Evolutionary conservation across 2,113 vertebrate genomes (phyloP).

Genomic region (Zosterops pallidus): DNA sequence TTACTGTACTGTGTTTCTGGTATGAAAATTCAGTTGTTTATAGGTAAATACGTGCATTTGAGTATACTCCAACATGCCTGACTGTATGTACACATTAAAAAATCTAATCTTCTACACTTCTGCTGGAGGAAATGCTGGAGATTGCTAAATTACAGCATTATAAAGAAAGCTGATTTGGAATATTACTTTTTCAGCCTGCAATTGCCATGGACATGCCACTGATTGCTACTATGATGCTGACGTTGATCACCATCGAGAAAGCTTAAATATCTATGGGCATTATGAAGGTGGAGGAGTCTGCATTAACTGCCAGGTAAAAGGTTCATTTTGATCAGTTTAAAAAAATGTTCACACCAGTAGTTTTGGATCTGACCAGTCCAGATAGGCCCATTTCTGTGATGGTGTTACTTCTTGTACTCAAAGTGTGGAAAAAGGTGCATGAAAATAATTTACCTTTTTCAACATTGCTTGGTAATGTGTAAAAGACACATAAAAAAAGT

Average conservation of each 20-base stretch:
- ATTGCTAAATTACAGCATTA: not conserved
- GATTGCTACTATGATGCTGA: slow-evolving; percentile 91
- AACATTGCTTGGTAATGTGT: not conserved
- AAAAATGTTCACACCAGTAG: not conserved
- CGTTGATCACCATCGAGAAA: slow-evolving; percentile 79
- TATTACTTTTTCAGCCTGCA: slow-evolving; percentile 81
- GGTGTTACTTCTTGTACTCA: not conserved
- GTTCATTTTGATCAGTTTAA: not conserved
- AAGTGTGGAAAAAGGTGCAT: not conserved
- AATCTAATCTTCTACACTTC: not conserved
- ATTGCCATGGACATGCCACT: slow-evolving; percentile 88
- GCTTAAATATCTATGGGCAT: slow-evolving; percentile 82
- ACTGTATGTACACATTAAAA: not conserved
- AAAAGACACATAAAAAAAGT: not conserved
- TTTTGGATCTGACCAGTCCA: not conserved
- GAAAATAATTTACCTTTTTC: not conserved
- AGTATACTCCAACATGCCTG: not conserved
- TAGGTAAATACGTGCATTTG: not conserved
- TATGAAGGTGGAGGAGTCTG: slow-evolving; percentile 92
- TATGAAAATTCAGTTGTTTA: not conserved
- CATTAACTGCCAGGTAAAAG: slow-evolving; percentile 90
- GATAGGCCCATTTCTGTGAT: not conserved
- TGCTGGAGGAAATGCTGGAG: not conserved
- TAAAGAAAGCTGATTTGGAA: not conserved
- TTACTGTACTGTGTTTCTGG: not conserved